Base-by-base conservation (phyloP, 2,113 vertebrate genomes). In the Entelurus aequoreus region DNA sequence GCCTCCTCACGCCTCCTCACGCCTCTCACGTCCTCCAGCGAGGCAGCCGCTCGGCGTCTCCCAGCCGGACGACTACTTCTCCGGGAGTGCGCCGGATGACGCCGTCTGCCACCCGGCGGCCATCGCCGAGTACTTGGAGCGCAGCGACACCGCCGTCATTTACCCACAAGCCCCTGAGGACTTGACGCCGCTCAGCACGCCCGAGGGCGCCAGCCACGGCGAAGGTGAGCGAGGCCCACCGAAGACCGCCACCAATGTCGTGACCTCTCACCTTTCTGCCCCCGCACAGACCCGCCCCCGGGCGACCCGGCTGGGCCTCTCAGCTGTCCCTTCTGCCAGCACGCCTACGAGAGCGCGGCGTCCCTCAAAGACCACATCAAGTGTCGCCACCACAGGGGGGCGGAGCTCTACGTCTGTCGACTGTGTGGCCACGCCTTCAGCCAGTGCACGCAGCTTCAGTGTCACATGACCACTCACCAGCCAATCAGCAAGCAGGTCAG, bases 331-430 rank as follows among this genome's bases (percentile, higher is more conserved):
- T 98, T 98, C 92, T 99, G 96, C 78, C 95, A 99, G 92, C 94
- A 95, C 85, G 96, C 95, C 88, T 98, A 98, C 94, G 97, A 98
- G 91, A 95, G 96, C 70, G 89, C 97, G 93, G 97, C 95, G 80
- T 98, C 95, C 67, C 93, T 99, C 88, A 98, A 98, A 93, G 96
- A 99, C 89, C 96, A 99, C 95, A 97, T 99, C 95, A 98, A 97
- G 91, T 99, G 98, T 90, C 95, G 95, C 84, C 96, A 99, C 68
- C 95, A 98, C 92, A 98, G 97, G 93, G 98, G 97, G 81, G 96
- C 98, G 82, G 96, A 99, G 92, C 97, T 95, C 95, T 99, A 98
- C 78, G 92, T 95, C 78, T 98, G 96, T 89, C 94, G 95, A 75
- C 93, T 99, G 76, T 98, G 96, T 90, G 98, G 93, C 94, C 97